phyloP scores from a whole-genome alignment of 2,113 vertebrate genomes.

The Gasterosteus aculeatus region DNA sequence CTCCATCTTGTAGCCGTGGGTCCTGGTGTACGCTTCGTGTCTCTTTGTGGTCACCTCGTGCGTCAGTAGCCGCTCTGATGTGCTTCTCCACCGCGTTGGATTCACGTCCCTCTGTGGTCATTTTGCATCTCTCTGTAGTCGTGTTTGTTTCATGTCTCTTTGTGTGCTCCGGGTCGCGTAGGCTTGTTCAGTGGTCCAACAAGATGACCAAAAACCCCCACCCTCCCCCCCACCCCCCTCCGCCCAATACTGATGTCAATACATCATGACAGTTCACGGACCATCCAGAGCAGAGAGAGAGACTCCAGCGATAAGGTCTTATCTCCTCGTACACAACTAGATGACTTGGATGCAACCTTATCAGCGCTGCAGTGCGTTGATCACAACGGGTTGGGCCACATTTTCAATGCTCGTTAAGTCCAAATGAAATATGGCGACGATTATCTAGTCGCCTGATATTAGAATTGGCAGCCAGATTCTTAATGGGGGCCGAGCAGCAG shows the following conservation, averaged over 20 bases:
- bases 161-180: background rate
- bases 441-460: conserved; percentile 63
- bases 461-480: conserved; percentile 57
- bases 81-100: background rate
- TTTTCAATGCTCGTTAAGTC: conserved; percentile 45
- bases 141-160: background rate
- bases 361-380: conserved; percentile 40
- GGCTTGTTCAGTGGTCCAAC: background rate
- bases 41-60: background rate
- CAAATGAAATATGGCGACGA: conserved; percentile 69
- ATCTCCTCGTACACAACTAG: conserved; percentile 60
- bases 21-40: background rate
- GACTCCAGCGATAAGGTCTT: conserved; percentile 60
- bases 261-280: conserved; percentile 31
- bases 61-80: too few relatives aligned
- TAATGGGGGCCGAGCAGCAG: conserved; percentile 53
- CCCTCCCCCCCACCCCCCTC: background rate
- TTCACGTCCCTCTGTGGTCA: background rate
- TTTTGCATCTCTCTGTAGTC: background rate
- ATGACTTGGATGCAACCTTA: conserved; percentile 62
- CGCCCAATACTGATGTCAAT: conserved; percentile 11
- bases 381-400: conserved; percentile 33
- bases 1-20: too few relatives aligned
- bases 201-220: conserved; percentile 11
- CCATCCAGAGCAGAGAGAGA: conserved; percentile 11